A percentile compares a stretch with the other conserved stretches of the same genome.
Conservation (phyloP, 1,140 invertebrate species). For the Hyles euphorbiae region DNA sequence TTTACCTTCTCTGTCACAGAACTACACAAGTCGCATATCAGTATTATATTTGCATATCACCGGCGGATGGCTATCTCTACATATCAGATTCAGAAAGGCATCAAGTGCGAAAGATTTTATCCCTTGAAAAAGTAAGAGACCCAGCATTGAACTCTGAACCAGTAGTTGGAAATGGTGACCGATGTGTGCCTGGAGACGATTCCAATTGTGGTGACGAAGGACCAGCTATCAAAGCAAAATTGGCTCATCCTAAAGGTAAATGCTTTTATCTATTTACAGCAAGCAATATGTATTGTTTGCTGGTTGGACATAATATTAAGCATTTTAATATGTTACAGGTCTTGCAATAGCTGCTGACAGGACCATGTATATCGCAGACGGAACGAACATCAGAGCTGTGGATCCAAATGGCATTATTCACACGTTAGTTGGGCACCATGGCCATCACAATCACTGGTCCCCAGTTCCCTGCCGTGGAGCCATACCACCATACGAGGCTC, state of each 20-base stretch:
- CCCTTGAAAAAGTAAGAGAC: slow-evolving; percentile 86
- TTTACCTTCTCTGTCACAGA: slow-evolving; percentile 68
- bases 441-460: slow-evolving; percentile 93
- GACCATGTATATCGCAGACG: slow-evolving; percentile 96
- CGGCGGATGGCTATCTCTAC: slow-evolving; percentile 95
- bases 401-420: slow-evolving; percentile 94
- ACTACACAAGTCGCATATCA: slow-evolving; percentile 95
- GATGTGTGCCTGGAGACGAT: slow-evolving; percentile 95
- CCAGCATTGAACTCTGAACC: slow-evolving; percentile 90
- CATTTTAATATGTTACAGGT: slow-evolving; percentile 65
- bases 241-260: slow-evolving; percentile 96
- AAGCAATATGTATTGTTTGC: too few relatives aligned
- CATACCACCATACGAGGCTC: slow-evolving; percentile 86
- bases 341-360: slow-evolving; percentile 93
- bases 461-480: slow-evolving; percentile 90
- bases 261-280: neutral
- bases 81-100: slow-evolving; percentile 96
- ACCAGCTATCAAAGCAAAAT: slow-evolving; percentile 90
- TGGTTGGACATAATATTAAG: too few relatives aligned
- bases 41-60: slow-evolving; percentile 96
- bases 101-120: slow-evolving; percentile 86
- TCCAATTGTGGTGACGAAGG: slow-evolving; percentile 95
- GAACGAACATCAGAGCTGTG: slow-evolving; percentile 93
- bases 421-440: slow-evolving; percentile 94
- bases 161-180: slow-evolving; percentile 95